Percentiles rank a stretch among this genome's conserved stretches.
Evolutionary conservation across 2,113 vertebrate species (phyloP).

Genomic region (Varanus salvator): DNA sequence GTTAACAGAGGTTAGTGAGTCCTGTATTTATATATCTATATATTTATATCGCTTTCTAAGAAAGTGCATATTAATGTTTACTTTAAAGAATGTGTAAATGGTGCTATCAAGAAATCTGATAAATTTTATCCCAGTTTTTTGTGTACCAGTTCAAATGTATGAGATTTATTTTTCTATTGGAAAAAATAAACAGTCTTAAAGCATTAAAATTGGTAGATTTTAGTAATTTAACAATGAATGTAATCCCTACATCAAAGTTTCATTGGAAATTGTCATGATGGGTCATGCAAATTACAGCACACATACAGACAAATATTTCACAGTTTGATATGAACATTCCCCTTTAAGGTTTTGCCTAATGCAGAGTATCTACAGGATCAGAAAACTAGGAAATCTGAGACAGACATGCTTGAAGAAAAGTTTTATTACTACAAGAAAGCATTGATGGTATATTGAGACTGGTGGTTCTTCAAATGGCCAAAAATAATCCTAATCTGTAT

Average conservation of each 20-base stretch:
- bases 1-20: conserved; percentile 87
- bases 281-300: conserved; percentile 75
- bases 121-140: conserved; percentile 91
- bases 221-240: conserved; percentile 89
- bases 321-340: conserved; percentile 64
- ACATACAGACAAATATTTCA: conserved; percentile 65
- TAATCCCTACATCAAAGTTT: conserved; percentile 79
- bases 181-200: conserved; percentile 91
- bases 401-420: conserved; percentile 70
- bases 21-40: conserved; percentile 83
- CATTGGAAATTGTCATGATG: conserved; percentile 73
- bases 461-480: conserved; percentile 68
- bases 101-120: conserved; percentile 90
- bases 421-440: conserved; percentile 61
- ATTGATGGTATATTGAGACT: conserved; percentile 55
- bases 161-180: conserved; percentile 92
- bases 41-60: conserved; percentile 92
- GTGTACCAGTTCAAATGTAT: conserved; percentile 92
- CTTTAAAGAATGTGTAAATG: conserved; percentile 91
- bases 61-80: conserved; percentile 93
- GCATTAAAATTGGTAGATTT: conserved; percentile 90
- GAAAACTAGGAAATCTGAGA: conserved; percentile 67
- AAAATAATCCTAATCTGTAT: conserved; percentile 54
- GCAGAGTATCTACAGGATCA: conserved; percentile 55
- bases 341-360: conserved; percentile 58